Conservation (phyloP, 2,113 vertebrate genomes). For the Myotis brandtii region DNA sequence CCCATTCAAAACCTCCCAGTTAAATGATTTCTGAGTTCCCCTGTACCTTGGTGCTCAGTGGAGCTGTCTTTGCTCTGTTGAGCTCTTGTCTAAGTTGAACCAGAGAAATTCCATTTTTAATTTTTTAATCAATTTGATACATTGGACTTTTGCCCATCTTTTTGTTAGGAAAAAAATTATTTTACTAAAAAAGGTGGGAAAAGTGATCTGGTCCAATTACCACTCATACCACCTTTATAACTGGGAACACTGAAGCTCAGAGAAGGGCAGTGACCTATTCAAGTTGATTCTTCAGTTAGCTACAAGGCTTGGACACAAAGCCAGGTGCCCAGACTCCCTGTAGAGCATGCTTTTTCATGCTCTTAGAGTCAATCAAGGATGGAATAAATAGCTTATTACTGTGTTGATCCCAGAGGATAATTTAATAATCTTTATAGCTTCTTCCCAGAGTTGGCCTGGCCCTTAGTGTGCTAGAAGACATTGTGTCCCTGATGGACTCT, state of each 20-base stretch:
- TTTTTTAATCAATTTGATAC: slow-evolving; percentile 38
- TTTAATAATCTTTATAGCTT: neutral
- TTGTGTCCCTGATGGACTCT: slow-evolving; percentile 44
- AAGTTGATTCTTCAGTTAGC: neutral
- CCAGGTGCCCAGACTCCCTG: neutral
- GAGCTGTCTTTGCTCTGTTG: neutral
- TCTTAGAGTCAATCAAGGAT: neutral
- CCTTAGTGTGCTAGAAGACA: neutral
- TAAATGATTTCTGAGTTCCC: neutral
- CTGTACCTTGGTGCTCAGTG: neutral
- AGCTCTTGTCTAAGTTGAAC: neutral
- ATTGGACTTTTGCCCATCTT: neutral
- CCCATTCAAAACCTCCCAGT: neutral
- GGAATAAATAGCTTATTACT: neutral
- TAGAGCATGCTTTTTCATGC: neutral
- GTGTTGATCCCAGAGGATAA: neutral
- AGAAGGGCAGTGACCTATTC: neutral
- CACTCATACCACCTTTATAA: neutral
- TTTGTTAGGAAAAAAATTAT: neutral
- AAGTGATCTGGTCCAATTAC: neutral
- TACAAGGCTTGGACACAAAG: neutral
- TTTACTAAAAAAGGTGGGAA: neutral
- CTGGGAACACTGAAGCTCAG: neutral
- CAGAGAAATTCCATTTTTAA: neutral
- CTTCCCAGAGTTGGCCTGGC: slow-evolving; percentile 60